Evolutionary conservation across 2,113 vertebrate species (phyloP).

Genomic region (Mormyrus lacerda): DNA sequence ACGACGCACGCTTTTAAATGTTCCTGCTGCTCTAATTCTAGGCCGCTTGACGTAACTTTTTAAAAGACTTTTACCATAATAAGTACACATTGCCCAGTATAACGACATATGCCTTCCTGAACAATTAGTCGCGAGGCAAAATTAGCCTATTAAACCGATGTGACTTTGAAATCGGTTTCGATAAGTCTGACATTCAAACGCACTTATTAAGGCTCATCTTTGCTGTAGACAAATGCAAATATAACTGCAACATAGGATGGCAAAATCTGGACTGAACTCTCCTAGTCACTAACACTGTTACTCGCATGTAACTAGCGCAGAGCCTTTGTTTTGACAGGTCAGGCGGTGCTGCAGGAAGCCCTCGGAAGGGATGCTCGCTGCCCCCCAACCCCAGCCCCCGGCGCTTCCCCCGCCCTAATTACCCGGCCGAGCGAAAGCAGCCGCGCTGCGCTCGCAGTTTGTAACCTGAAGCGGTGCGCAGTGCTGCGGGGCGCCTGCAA

Average conservation of each 20-base stretch:
- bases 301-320: background rate
- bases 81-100: background rate
- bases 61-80: background rate
- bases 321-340: constrained; percentile 2
- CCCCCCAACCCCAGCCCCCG: background rate
- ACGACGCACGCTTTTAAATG: background rate
- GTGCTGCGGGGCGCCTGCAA: constrained; percentile 24
- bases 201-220: background rate
- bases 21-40: background rate
- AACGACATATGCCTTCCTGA: background rate
- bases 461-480: background rate
- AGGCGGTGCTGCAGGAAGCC: background rate
- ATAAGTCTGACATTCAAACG: background rate
- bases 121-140: background rate
- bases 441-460: constrained; percentile 24
- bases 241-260: background rate
- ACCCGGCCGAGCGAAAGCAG: background rate
- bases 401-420: background rate
- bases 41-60: background rate
- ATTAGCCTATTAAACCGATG: background rate
- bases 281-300: background rate
- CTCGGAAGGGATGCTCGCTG: background rate
- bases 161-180: background rate
- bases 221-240: background rate
- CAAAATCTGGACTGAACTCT: background rate